phyloP scores from a whole-genome alignment of 2,113 vertebrate genomes.

The Lepisosteus oculatus region DNA sequence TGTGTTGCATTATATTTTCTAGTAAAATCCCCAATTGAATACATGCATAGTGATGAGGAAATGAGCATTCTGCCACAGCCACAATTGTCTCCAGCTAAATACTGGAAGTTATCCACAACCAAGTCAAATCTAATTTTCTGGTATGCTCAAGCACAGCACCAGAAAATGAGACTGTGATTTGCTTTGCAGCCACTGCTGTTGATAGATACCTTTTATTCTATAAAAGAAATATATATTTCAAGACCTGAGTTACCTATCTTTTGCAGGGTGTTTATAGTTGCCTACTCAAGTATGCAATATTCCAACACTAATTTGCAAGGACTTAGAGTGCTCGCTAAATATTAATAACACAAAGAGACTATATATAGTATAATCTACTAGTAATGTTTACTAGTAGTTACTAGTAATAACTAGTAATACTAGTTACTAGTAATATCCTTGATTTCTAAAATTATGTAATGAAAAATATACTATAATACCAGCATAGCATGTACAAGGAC shows the following conservation, averaged over 20 bases:
- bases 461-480: too few species aligned
- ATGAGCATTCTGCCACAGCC: background rate
- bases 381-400: conserved; percentile 6
- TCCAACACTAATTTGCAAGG: conserved; percentile 1
- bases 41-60: background rate
- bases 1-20: too few species aligned
- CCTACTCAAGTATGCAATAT: conserved; percentile 9
- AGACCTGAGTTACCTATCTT: conserved; percentile 7
- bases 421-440: too few species aligned
- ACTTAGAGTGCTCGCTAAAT: background rate
- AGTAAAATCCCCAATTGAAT: too few species aligned
- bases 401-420: too few species aligned
- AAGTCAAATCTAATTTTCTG: conserved; percentile 11
- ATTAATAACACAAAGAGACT: conserved; percentile 7
- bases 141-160: conserved; percentile 5
- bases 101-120: background rate
- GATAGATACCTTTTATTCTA: conserved; percentile 2
- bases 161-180: conserved; percentile 15
- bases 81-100: conserved; percentile 4
- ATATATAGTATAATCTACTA: conserved; percentile 5
- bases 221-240: background rate
- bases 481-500: too few species aligned
- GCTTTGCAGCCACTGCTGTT: conserved; percentile 8
- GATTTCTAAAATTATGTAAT: too few species aligned
- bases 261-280: conserved; percentile 6